Percentiles rank a stretch among this genome's conserved stretches.
phyloP scores from a whole-genome alignment of 92 coral and sea anemone species.

The Virgularia gustaviana region DNA sequence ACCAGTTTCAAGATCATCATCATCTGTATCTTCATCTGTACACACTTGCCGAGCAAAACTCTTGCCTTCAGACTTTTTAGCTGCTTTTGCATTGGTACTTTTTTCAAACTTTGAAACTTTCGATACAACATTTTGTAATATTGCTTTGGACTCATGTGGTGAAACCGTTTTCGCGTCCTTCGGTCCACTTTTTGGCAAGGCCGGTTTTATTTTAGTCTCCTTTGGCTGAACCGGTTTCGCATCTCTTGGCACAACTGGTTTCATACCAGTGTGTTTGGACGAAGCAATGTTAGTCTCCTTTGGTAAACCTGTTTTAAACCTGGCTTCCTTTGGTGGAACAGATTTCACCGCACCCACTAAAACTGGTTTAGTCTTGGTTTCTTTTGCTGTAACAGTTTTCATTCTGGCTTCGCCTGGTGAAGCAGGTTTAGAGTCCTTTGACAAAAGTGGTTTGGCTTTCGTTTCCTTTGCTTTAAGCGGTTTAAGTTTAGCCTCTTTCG shows the following conservation, averaged over 20 bases:
- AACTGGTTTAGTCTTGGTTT: conserved; percentile 8
- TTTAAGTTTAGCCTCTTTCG: not conserved
- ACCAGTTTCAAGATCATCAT: conserved; percentile 33
- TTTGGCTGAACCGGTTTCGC: not conserved
- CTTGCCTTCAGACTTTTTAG: not conserved
- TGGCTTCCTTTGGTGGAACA: too few relatives aligned
- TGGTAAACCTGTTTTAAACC: too few relatives aligned
- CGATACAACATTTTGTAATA: not conserved
- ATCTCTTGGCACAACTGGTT: not conserved
- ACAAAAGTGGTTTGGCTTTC: not conserved
- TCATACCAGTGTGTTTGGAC: not conserved
- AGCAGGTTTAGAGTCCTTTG: not conserved
- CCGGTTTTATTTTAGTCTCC: not conserved
- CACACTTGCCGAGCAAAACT: conserved; percentile 4
- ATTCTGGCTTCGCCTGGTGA: not conserved
- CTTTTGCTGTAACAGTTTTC: not conserved
- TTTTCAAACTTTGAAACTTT: not conserved
- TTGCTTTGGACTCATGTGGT: too few relatives aligned
- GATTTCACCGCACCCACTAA: too few relatives aligned
- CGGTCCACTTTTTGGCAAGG: too few relatives aligned
- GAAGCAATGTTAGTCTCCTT: not conserved
- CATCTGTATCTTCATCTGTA: conserved; percentile 60
- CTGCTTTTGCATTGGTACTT: not conserved
- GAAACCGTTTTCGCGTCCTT: too few relatives aligned
- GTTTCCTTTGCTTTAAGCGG: not conserved